Conservation (phyloP, 1,140 invertebrate genomes). For the Pseudomyrmex flavicornis region DNA sequence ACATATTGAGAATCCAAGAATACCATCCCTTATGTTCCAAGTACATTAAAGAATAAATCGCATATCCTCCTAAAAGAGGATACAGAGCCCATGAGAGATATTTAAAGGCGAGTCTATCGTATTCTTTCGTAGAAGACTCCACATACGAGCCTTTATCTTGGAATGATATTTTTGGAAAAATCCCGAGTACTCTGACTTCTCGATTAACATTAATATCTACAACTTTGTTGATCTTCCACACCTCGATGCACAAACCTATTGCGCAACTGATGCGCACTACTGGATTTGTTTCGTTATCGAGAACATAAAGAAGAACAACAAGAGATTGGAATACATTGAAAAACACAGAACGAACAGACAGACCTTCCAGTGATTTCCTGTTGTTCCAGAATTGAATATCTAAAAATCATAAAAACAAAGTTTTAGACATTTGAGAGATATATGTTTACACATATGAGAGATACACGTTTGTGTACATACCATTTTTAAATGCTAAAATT, state of each 20-base stretch:
- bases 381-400: slow-evolving; percentile 99
- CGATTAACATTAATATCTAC: slow-evolving; percentile 93
- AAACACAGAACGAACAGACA: slow-evolving; percentile 99
- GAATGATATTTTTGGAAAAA: slow-evolving; percentile 93
- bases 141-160: slow-evolving; percentile 98
- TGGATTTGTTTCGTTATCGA: slow-evolving; percentile 99
- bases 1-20: slow-evolving; percentile 96
- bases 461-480: slow-evolving; percentile 82
- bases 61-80: slow-evolving; percentile 96
- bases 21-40: slow-evolving; percentile 99
- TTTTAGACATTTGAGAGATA: neutral
- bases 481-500: slow-evolving; percentile 99
- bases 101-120: slow-evolving; percentile 97
- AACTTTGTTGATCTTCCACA: slow-evolving; percentile 99
- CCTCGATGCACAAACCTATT: slow-evolving; percentile 97
- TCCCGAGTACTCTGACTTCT: slow-evolving; percentile 90
- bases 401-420: slow-evolving; percentile 77
- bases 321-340: slow-evolving; percentile 99
- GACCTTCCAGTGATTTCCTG: slow-evolving; percentile 97
- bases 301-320: slow-evolving; percentile 97
- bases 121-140: slow-evolving; percentile 96
- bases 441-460: neutral
- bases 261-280: slow-evolving; percentile 96
- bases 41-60: slow-evolving; percentile 98
- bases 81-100: slow-evolving; percentile 98